Percentiles rank a stretch among this genome's conserved stretches.
Conservation (phyloP, 2,797 vertebrate genomes). For the Hippopotamyrus pictus region DNA sequence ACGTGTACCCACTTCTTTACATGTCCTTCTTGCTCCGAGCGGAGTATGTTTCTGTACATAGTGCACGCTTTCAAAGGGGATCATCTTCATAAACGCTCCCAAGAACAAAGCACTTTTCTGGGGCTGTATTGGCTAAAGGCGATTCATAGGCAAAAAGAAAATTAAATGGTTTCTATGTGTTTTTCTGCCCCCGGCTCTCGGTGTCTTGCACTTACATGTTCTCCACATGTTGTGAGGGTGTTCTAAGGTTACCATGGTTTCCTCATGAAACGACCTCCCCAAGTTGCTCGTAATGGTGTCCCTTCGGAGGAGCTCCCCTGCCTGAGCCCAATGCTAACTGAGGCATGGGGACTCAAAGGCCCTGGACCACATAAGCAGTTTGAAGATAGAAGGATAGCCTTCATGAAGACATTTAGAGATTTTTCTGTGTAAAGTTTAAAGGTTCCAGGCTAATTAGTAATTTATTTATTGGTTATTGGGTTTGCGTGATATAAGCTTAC, state of each 20-base stretch:
- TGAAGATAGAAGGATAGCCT: not conserved
- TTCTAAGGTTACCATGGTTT: not conserved
- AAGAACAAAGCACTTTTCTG: not conserved
- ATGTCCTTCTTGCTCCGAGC: not conserved
- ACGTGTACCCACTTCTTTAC: conserved; percentile 11
- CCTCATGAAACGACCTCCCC: not conserved
- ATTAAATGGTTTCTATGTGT: not conserved
- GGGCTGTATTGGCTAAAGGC: not conserved
- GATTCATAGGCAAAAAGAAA: not conserved
- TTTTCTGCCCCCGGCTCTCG: not conserved
- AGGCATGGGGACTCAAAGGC: not conserved
- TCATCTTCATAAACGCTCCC: not conserved
- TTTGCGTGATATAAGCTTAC: not conserved
- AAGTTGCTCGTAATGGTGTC: not conserved
- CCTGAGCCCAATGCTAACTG: not conserved
- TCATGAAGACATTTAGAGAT: not conserved
- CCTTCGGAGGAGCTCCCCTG: not conserved
- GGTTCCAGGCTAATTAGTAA: not conserved
- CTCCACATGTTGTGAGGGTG: not conserved
- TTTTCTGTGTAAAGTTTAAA: not conserved
- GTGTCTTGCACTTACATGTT: not conserved
- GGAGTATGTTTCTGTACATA: not conserved
- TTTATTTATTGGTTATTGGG: not conserved
- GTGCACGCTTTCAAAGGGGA: not conserved
- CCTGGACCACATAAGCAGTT: not conserved